Conservation (phyloP, 2,113 vertebrate species). For the Monarcha castaneiventris region DNA sequence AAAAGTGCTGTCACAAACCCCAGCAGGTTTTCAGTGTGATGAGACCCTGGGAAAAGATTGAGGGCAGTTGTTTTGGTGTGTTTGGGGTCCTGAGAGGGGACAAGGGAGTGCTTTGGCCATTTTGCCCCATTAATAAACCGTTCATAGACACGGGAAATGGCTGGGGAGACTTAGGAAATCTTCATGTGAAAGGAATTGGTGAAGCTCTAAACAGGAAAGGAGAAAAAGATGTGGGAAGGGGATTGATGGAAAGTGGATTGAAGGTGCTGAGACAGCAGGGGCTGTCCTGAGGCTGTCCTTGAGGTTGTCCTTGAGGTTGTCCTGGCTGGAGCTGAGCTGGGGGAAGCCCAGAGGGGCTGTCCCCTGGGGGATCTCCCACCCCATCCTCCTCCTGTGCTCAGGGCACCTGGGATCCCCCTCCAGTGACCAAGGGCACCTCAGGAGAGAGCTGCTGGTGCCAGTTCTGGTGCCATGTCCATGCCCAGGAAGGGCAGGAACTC, state of each 20-base stretch:
- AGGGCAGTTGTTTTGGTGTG: neutral
- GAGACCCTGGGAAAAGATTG: neutral
- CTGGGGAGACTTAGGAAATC: neutral
- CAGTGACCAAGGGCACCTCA: too few relatives aligned
- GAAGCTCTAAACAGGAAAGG: neutral
- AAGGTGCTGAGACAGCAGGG: neutral
- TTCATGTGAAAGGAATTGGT: neutral
- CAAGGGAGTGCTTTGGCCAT: neutral
- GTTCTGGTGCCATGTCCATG: too few relatives aligned
- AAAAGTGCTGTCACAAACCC: slow-evolving; percentile 30
- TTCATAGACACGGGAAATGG: neutral
- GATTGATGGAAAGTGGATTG: neutral
- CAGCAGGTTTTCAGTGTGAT: neutral
- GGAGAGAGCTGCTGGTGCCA: too few relatives aligned
- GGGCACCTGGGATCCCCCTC: too few relatives aligned
- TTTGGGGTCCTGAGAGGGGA: neutral
- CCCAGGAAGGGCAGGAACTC: too few relatives aligned
- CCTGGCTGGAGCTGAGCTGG: neutral
- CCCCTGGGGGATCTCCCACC: too few relatives aligned
- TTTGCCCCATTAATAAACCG: neutral
- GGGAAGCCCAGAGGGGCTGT: too few relatives aligned
- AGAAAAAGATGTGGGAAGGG: neutral
- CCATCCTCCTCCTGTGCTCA: too few relatives aligned
- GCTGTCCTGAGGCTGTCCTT: neutral
- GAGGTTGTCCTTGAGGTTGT: neutral